Conservation (phyloP, 2,113 vertebrate species). For the Alexandromys fortis region DNA sequence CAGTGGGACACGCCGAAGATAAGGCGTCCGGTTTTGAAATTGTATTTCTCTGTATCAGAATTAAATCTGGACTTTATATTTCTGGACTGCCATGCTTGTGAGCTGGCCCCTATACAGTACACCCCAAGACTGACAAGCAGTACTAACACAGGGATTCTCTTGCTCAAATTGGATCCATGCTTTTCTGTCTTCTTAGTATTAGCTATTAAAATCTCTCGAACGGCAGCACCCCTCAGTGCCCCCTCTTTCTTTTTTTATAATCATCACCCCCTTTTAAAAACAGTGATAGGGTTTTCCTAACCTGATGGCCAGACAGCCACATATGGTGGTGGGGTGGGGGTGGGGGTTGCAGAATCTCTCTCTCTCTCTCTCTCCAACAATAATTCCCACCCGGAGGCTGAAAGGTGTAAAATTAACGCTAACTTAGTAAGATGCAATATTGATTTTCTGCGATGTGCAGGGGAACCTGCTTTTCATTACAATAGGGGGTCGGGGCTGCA, state of each 20-base stretch:
- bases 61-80: conserved; percentile 99
- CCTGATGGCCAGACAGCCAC: conserved; percentile 67
- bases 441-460: conserved; percentile 79
- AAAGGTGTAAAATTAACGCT: conserved; percentile 83
- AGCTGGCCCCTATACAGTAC: conserved; percentile 92
- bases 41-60: conserved; percentile 99
- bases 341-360: conserved; percentile 26
- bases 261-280: conserved; percentile 72
- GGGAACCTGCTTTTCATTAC: conserved; percentile 82
- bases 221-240: conserved; percentile 34
- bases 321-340: neutral
- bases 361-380: neutral
- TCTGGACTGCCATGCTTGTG: conserved; percentile 93
- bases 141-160: conserved; percentile 90
- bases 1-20: conserved; percentile 97
- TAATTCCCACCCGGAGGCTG: conserved; percentile 77
- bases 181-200: conserved; percentile 90
- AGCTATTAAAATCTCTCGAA: conserved; percentile 93
- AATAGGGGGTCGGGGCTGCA: conserved; percentile 77
- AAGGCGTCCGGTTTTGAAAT: conserved; percentile 99
- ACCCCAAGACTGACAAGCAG: conserved; percentile 96
- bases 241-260: neutral
- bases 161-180: conserved; percentile 89
- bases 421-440: conserved; percentile 86
- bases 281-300: conserved; percentile 84